Percentiles rank a stretch among this genome's conserved stretches.
Conservation (phyloP, 2,888 invertebrate genomes). For the Physocephala rufipes region DNA sequence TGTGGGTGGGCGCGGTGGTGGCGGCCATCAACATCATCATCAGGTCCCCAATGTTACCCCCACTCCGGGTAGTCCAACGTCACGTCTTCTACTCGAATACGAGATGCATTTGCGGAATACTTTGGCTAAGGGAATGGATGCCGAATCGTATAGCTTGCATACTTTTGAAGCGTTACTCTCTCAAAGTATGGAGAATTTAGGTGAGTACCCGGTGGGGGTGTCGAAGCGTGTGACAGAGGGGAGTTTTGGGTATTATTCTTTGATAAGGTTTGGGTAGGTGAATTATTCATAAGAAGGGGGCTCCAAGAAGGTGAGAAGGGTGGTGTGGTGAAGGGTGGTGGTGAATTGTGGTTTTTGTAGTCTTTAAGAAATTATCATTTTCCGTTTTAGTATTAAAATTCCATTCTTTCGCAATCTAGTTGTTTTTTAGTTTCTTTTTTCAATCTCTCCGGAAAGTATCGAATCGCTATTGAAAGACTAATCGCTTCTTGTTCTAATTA, state of each 20-base stretch:
- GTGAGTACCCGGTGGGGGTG: slow-evolving; percentile 64
- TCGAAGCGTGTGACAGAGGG: no score
- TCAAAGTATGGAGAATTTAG: slow-evolving; percentile 95
- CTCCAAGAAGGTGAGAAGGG: no score
- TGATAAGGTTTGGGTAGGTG: no score
- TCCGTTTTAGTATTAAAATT: not conserved
- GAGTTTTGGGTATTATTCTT: no score
- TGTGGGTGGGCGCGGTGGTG: slow-evolving; percentile 53
- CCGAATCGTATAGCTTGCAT: slow-evolving; percentile 92
- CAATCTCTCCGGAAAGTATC: not conserved
- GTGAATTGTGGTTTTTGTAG: no score
- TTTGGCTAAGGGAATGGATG: slow-evolving; percentile 93
- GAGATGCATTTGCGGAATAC: slow-evolving; percentile 94
- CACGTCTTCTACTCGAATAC: slow-evolving; percentile 86
- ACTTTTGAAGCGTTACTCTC: slow-evolving; percentile 92
- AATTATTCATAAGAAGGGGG: no score
- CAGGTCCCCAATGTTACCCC: slow-evolving; percentile 77
- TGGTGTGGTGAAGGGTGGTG: no score
- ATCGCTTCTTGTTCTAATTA: not conserved
- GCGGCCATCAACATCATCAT: slow-evolving; percentile 71
- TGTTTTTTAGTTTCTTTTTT: slow-evolving; percentile 13
- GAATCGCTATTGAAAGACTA: not conserved
- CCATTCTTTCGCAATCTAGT: slow-evolving; percentile 9
- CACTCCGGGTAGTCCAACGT: slow-evolving; percentile 84
- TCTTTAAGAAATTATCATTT: no score